Evolutionary conservation across 2,797 vertebrate species (phyloP).

Genomic region (Anas bahamensis): DNA sequence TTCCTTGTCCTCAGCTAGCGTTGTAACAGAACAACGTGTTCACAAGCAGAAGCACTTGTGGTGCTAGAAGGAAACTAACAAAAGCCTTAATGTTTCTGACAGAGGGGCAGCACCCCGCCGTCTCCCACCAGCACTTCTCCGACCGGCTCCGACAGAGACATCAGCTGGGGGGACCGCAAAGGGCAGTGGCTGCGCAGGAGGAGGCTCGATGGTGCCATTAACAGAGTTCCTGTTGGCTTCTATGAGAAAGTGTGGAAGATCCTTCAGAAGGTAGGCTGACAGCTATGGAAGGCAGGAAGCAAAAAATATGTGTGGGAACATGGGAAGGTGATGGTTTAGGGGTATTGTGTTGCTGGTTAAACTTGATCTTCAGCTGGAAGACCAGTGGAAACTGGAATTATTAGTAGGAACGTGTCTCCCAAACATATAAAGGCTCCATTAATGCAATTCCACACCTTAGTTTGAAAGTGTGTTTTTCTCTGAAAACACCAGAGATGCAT

Average conservation of each 20-base stretch:
- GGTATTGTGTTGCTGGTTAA: not conserved
- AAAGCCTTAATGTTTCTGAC: slow-evolving; percentile 34
- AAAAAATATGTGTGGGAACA: not conserved
- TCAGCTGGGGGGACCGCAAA: slow-evolving; percentile 91
- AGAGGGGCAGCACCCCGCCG: slow-evolving; percentile 92
- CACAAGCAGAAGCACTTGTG: not conserved
- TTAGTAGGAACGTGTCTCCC: not conserved
- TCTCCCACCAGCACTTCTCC: slow-evolving; percentile 91
- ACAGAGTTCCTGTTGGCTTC: slow-evolving; percentile 95
- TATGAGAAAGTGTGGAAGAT: slow-evolving; percentile 98
- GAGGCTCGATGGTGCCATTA: slow-evolving; percentile 95
- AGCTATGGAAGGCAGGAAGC: not conserved
- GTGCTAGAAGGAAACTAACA: not conserved
- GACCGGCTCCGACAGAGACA: slow-evolving; percentile 74
- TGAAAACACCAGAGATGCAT: not conserved
- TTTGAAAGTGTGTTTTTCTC: not conserved
- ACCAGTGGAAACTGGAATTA: not conserved
- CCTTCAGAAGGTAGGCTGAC: slow-evolving; percentile 88
- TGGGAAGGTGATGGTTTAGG: not conserved
- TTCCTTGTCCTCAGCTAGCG: not conserved
- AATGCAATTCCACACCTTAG: rapidly evolving
- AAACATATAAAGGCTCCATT: not conserved
- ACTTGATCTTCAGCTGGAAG: not conserved
- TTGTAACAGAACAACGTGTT: not conserved
- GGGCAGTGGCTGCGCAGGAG: slow-evolving; percentile 97